A percentile compares a stretch with the other conserved stretches of the same genome.
Conservation (phyloP, 2,797 vertebrate species). For the Schizopygopsis pylzovi region DNA sequence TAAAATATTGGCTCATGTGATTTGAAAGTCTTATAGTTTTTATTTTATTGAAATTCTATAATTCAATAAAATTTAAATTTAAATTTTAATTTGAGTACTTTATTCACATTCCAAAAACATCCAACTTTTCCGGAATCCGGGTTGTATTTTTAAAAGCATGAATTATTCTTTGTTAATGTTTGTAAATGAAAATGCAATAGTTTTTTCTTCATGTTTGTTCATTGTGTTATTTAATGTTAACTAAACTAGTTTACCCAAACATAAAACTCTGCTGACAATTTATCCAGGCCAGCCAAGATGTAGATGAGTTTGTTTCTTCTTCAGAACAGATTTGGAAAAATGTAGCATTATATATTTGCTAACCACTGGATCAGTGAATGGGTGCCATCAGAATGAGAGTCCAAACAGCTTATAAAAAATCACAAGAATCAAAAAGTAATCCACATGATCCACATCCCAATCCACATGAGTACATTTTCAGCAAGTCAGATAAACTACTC, state of each 20-base stretch:
- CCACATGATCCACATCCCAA: background rate
- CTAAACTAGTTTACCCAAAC: background rate
- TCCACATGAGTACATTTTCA: background rate
- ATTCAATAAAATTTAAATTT: too few relatives aligned
- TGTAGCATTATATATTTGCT: background rate
- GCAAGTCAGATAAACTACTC: background rate
- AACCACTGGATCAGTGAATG: background rate
- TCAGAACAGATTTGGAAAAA: background rate
- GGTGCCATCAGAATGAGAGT: background rate
- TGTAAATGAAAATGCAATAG: too few relatives aligned
- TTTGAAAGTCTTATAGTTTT: too few relatives aligned
- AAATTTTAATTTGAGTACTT: too few relatives aligned
- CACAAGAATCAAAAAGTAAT: background rate
- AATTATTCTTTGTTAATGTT: too few relatives aligned
- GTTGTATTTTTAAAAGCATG: too few relatives aligned
- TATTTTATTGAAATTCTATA: too few relatives aligned
- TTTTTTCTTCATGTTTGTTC: too few relatives aligned
- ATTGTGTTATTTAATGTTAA: too few relatives aligned
- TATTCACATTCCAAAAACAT: too few relatives aligned
- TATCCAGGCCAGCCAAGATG: background rate
- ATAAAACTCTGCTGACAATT: background rate
- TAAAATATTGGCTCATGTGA: too few relatives aligned
- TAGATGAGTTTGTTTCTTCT: background rate
- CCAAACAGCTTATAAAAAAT: background rate
- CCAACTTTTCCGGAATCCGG: too few relatives aligned